A percentile compares a stretch with the other conserved stretches of the same genome.
Conservation (phyloP, 2,888 invertebrate species). For the Cerastis leucographa region DNA sequence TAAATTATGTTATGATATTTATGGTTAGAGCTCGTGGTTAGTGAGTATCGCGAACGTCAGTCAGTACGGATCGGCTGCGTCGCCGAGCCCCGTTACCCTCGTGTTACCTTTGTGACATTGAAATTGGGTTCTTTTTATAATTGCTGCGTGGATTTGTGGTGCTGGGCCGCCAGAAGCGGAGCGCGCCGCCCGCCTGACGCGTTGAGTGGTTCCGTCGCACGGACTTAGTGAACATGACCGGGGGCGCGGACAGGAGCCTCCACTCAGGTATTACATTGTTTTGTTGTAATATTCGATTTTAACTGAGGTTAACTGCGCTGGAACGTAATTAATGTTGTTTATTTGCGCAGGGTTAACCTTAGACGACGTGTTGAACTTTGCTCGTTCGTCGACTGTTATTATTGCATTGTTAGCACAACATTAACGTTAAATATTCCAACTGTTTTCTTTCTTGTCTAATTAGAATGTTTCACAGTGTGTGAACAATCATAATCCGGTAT, state of each 20-base stretch:
- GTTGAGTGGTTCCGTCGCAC: slow-evolving; percentile 77
- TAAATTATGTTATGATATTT: slow-evolving; percentile 88
- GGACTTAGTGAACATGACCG: slow-evolving; percentile 83
- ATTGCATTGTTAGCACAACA: slow-evolving; percentile 54
- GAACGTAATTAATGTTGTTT: slow-evolving; percentile 69
- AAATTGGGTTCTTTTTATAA: slow-evolving; percentile 90
- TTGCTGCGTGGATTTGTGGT: slow-evolving; percentile 89
- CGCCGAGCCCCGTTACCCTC: slow-evolving; percentile 83
- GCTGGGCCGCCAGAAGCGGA: slow-evolving; percentile 83
- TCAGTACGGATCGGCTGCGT: slow-evolving; percentile 78
- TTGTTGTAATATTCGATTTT: slow-evolving; percentile 79
- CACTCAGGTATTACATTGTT: slow-evolving; percentile 86
- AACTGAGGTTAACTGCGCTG: slow-evolving; percentile 74
- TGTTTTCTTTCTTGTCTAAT: slow-evolving; percentile 55
- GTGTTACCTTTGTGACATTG: slow-evolving; percentile 90
- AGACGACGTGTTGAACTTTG: slow-evolving; percentile 65
- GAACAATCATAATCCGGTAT: slow-evolving; percentile 52
- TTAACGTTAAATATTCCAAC: slow-evolving; percentile 46
- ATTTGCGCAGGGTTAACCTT: slow-evolving; percentile 63
- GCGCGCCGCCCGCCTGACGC: slow-evolving; percentile 76
- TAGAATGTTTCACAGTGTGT: slow-evolving; percentile 54
- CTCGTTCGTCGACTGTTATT: slow-evolving; percentile 47
- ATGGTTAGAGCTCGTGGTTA: slow-evolving; percentile 83
- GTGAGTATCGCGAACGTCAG: slow-evolving; percentile 80
- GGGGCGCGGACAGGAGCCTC: slow-evolving; percentile 84